Percentiles rank a stretch among this genome's conserved stretches.
Conservation (phyloP, 2,797 vertebrate species). For the Brotula barbata region DNA sequence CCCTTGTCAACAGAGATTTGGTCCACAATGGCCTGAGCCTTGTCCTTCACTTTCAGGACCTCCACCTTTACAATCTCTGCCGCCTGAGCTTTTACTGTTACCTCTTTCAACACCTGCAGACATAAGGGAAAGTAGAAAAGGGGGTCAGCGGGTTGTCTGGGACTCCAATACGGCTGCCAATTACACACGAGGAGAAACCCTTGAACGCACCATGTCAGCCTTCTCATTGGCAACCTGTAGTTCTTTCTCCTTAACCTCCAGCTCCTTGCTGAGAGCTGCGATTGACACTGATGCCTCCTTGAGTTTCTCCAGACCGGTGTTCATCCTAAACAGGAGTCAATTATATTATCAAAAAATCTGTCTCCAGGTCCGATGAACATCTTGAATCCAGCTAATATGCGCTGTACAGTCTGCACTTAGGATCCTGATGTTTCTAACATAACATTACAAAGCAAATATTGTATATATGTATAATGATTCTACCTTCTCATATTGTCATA, state of each 20-base stretch:
- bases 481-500: too few relatives aligned
- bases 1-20: constrained; percentile 93
- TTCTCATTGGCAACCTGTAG: constrained; percentile 91
- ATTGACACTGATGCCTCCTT: constrained; percentile 95
- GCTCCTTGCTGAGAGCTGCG: constrained; percentile 87
- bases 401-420: too few relatives aligned
- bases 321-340: constrained; percentile 81
- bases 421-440: too few relatives aligned
- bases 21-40: constrained; percentile 93
- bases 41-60: constrained; percentile 97
- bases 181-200: too few relatives aligned
- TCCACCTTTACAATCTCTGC: constrained; percentile 92
- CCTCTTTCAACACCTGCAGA: constrained; percentile 91
- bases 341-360: too few relatives aligned
- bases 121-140: neutral
- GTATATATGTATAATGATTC: too few relatives aligned
- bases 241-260: constrained; percentile 93
- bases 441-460: too few relatives aligned
- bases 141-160: too few relatives aligned
- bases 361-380: too few relatives aligned
- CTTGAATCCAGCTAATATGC: too few relatives aligned
- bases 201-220: constrained; percentile 86
- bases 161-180: too few relatives aligned
- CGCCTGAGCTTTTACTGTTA: constrained; percentile 93
- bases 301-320: constrained; percentile 92